Conservation (phyloP, 1,140 invertebrate genomes). For the Drosophila tani region DNA sequence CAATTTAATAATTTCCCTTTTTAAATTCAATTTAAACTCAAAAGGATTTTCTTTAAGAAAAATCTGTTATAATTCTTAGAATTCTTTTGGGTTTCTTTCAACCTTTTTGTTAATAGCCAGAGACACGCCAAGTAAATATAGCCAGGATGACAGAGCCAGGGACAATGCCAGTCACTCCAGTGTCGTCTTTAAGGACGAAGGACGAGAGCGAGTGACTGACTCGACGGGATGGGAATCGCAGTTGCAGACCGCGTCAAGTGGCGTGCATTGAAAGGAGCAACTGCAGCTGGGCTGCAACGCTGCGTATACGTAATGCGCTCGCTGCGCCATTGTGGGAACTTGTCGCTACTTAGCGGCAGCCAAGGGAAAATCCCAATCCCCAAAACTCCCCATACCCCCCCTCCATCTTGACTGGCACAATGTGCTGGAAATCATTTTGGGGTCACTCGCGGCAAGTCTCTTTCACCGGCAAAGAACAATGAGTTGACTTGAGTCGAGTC, state of each 20-base stretch:
- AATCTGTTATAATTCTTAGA: no score
- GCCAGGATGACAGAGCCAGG: slow-evolving; percentile 6
- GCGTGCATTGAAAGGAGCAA: slow-evolving; percentile 50
- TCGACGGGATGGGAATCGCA: slow-evolving; percentile 1
- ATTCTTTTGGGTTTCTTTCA: no score
- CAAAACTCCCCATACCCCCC: not conserved
- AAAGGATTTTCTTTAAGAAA: no score
- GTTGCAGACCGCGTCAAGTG: slow-evolving; percentile 53
- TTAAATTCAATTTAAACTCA: no score
- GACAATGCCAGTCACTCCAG: slow-evolving; percentile 17
- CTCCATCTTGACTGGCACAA: slow-evolving; percentile 1
- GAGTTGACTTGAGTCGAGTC: not conserved
- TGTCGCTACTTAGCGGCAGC: slow-evolving; percentile 65
- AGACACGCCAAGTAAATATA: slow-evolving; percentile 4
- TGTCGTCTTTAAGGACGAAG: slow-evolving; percentile 20
- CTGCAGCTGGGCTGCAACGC: slow-evolving; percentile 29
- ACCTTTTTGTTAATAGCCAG: no score
- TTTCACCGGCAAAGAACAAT: slow-evolving; percentile 20
- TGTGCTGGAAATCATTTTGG: slow-evolving; percentile 51
- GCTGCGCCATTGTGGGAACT: slow-evolving; percentile 31
- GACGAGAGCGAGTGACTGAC: slow-evolving; percentile 8
- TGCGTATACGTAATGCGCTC: slow-evolving; percentile 24
- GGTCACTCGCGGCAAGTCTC: slow-evolving; percentile 40
- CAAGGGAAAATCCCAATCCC: slow-evolving; percentile 28
- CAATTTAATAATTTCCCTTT: no score